Conservation (phyloP, 1,140 invertebrate species). For the Drosophila ogumai region DNA sequence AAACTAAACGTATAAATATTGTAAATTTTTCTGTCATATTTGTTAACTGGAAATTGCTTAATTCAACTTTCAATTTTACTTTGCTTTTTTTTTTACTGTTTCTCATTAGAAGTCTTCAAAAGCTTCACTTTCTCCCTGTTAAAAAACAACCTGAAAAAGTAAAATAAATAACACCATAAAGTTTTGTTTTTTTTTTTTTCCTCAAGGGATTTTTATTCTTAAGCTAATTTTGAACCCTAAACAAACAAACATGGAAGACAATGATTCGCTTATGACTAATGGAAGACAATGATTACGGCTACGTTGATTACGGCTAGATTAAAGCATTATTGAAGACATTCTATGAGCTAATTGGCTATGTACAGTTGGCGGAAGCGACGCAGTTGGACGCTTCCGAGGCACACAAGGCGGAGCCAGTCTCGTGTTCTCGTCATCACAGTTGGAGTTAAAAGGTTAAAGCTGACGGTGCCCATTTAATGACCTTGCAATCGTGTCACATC, state of each 20-base stretch:
- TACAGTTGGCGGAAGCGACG: conserved; percentile 49
- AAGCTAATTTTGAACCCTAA: conserved; percentile 48
- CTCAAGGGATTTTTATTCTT: conserved; percentile 47
- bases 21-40: not conserved
- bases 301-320: conserved; percentile 15
- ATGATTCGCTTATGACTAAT: conserved; percentile 56
- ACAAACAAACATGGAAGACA: conserved; percentile 73
- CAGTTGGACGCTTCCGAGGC: conserved; percentile 15
- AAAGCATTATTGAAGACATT: conserved; percentile 39
- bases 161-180: not conserved
- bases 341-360: conserved; percentile 26
- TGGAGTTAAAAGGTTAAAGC: conserved; percentile 55
- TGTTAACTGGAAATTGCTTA: not conserved
- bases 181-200: conserved; percentile 34
- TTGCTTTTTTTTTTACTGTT: accelerated
- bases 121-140: not conserved
- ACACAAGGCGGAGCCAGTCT: conserved; percentile 53
- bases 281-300: conserved; percentile 75
- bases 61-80: not conserved
- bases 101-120: not conserved
- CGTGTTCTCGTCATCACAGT: conserved; percentile 65
- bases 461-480: conserved; percentile 42
- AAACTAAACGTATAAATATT: not conserved
- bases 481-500: conserved; percentile 49
- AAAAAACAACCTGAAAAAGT: not conserved